Percentiles rank a stretch among this genome's conserved stretches.
Evolutionary conservation across 2,113 vertebrate genomes (phyloP).

Genomic region (Gadus chalcogrammus): DNA sequence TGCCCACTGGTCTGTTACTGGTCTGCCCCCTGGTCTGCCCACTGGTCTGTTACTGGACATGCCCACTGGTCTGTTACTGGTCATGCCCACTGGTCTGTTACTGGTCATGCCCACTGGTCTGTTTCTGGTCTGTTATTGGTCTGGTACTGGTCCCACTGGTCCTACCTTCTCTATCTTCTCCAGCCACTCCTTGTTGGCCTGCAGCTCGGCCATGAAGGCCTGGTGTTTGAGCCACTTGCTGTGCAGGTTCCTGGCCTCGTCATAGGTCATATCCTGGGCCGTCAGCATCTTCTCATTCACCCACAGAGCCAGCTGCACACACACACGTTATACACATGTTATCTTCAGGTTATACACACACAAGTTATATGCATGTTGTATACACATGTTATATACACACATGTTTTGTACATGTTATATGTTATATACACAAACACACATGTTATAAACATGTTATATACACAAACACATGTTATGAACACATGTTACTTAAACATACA

Average conservation of each 20-base stretch:
- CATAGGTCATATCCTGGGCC: conserved; percentile 97
- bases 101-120: too few relatives aligned
- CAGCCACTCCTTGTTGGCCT: conserved; percentile 98
- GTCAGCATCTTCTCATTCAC: conserved; percentile 99
- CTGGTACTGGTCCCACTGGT: too few relatives aligned
- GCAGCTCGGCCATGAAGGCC: conserved; percentile 95
- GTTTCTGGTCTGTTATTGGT: too few relatives aligned
- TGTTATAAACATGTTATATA: not conserved
- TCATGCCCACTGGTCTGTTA: too few relatives aligned
- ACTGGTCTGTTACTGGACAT: too few relatives aligned
- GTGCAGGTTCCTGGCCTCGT: conserved; percentile 96
- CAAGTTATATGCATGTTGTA: not conserved
- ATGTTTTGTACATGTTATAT: too few relatives aligned
- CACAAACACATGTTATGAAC: not conserved
- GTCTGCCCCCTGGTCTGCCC: too few relatives aligned
- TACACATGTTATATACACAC: not conserved
- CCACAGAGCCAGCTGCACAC: conserved; percentile 88
- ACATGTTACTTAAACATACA: not conserved
- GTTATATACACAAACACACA: too few relatives aligned
- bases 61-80: too few relatives aligned
- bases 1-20: too few relatives aligned
- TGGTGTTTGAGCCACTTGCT: conserved; percentile 97
- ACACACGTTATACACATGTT: not conserved
- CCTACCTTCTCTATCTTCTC: conserved; percentile 94
- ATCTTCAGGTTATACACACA: not conserved